phyloP scores from a whole-genome alignment of 2,113 vertebrate genomes.

The Percina caprodes region DNA sequence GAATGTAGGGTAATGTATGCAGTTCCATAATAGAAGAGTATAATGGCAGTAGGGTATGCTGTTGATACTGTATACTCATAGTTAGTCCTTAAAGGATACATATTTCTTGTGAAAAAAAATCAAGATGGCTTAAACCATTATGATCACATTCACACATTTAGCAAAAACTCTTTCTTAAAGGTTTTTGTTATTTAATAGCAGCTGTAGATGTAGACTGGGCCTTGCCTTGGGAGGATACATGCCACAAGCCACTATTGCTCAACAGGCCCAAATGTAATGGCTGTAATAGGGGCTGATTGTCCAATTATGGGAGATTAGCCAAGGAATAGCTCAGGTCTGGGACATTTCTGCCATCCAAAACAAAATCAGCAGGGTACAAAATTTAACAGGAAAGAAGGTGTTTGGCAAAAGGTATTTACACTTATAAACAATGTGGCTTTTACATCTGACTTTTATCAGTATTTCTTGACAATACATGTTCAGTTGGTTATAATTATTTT shows the following conservation, averaged over 20 bases:
- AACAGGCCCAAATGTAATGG: constrained; percentile 68
- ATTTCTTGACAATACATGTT: constrained; percentile 24
- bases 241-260: constrained; percentile 50
- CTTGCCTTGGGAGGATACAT: background rate
- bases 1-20: background rate
- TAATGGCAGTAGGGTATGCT: background rate
- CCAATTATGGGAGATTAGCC: constrained; percentile 77
- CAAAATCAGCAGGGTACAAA: constrained; percentile 75
- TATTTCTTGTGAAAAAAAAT: background rate
- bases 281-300: constrained; percentile 71
- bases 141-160: background rate
- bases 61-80: background rate
- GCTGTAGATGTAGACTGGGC: background rate
- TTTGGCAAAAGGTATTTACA: constrained; percentile 40
- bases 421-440: constrained; percentile 64
- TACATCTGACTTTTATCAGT: constrained; percentile 21
- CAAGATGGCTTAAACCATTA: background rate
- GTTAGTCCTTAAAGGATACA: background rate
- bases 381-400: constrained; percentile 51
- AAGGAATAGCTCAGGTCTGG: constrained; percentile 70
- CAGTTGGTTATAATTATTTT: constrained; percentile 4
- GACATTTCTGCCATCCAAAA: constrained; percentile 73
- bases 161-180: background rate
- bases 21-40: background rate
- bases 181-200: background rate